Conservation (phyloP, 2,888 invertebrate species). For the Campoplex nolae region DNA sequence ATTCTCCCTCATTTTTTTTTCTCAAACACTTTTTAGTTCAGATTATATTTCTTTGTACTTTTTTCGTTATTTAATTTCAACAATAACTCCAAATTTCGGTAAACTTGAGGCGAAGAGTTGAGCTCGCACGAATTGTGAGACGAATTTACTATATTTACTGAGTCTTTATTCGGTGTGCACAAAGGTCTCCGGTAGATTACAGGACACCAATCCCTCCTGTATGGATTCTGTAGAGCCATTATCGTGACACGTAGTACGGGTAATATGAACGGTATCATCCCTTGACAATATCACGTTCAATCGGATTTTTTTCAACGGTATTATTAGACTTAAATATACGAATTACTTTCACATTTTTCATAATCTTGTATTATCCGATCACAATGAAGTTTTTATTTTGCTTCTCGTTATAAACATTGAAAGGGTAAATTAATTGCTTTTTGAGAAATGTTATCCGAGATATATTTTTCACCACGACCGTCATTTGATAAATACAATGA, state of each 20-base stretch:
- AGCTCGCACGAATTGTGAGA: not conserved
- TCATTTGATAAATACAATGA: too few relatives aligned
- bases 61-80: not conserved
- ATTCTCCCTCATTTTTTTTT: not conserved
- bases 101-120: not conserved
- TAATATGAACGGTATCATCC: conserved; percentile 80
- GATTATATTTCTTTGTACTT: not conserved
- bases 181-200: conserved; percentile 83
- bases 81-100: not conserved
- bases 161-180: conserved; percentile 81
- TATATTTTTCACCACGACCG: too few relatives aligned
- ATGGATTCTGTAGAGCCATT: conserved; percentile 79
- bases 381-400: not conserved
- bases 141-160: conserved; percentile 30
- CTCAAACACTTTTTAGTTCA: too few relatives aligned
- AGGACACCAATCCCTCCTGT: conserved; percentile 80
- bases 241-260: conserved; percentile 75
- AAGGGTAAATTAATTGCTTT: too few relatives aligned
- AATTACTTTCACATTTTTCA: conserved; percentile 19
- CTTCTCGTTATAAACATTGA: not conserved
- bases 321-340: conserved; percentile 36
- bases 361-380: not conserved
- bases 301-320: conserved; percentile 64
- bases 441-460: not conserved
- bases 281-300: conserved; percentile 78